Percentiles rank a stretch among this genome's conserved stretches.
Evolutionary conservation across 2,888 invertebrate species (phyloP).

Genomic region (Glyphotaelius pellucidus): DNA sequence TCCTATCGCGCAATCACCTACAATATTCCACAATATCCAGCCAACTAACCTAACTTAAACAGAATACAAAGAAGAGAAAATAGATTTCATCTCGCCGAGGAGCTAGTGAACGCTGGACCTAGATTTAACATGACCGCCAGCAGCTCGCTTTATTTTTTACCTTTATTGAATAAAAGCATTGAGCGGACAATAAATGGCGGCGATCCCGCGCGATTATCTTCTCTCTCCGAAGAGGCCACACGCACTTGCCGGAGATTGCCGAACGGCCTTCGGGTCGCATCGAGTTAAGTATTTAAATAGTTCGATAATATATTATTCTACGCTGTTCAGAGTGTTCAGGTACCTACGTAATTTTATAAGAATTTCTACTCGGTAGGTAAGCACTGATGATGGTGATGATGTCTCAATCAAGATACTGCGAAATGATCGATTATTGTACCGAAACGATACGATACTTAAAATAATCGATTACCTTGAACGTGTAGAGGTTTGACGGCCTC

Average conservation of each 20-base stretch:
- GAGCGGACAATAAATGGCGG: conserved; percentile 45
- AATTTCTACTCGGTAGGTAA: too few relatives aligned
- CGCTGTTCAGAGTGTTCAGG: too few relatives aligned
- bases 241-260: conserved; percentile 27
- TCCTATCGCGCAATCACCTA: neutral
- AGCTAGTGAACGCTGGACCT: neutral
- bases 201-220: conserved; percentile 37
- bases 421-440: too few relatives aligned
- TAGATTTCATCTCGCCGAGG: conserved; percentile 5
- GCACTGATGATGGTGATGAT: too few relatives aligned
- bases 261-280: conserved; percentile 3
- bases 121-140: conserved; percentile 5
- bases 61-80: neutral
- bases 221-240: conserved; percentile 32
- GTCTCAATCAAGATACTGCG: too few relatives aligned
- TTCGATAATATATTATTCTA: neutral
- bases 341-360: too few relatives aligned
- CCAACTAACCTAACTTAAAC: conserved; percentile 12
- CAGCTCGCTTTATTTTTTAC: conserved; percentile 9
- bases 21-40: neutral
- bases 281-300: neutral
- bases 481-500: neutral
- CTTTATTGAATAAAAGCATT: conserved; percentile 42
- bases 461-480: neutral
- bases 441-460: too few relatives aligned